Conservation (phyloP, 2,888 invertebrate species). For the Drosophila incognita region DNA sequence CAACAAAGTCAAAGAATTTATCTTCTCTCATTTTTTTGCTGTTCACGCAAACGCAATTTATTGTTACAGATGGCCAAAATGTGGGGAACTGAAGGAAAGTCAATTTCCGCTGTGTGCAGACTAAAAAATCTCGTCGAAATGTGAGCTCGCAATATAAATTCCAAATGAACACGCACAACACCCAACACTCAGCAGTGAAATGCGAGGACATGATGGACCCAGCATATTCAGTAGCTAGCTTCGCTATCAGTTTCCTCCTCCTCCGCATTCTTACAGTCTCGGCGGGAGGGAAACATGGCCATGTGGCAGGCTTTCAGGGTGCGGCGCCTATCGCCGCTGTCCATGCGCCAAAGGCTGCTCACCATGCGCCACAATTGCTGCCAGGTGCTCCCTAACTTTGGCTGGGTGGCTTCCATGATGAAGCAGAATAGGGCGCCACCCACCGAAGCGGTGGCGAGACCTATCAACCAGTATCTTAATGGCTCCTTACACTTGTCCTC, state of each 20-base stretch:
- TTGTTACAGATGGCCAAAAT: slow-evolving; percentile 55
- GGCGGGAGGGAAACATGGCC: slow-evolving; percentile 22
- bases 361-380: slow-evolving; percentile 5
- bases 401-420: slow-evolving; percentile 43
- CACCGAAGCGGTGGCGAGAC: slow-evolving; percentile 2
- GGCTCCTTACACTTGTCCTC: slow-evolving; percentile 10
- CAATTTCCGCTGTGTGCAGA: slow-evolving; percentile 49
- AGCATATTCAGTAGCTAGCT: slow-evolving; percentile 7
- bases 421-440: slow-evolving; percentile 40
- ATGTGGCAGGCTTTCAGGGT: slow-evolving; percentile 37
- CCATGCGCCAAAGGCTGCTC: slow-evolving; percentile 28
- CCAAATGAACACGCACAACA: slow-evolving; percentile 11
- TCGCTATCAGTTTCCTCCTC: slow-evolving; percentile 3
- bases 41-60: slow-evolving; percentile 46
- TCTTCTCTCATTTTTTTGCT: slow-evolving; percentile 3
- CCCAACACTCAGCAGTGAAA: background rate
- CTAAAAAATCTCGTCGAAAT: slow-evolving; percentile 41
- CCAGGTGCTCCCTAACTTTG: background rate
- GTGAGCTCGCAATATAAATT: slow-evolving; percentile 47
- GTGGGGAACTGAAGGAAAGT: slow-evolving; percentile 27
- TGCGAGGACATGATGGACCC: slow-evolving; percentile 19
- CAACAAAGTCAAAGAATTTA: slow-evolving; percentile 12
- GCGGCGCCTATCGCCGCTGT: slow-evolving; percentile 19
- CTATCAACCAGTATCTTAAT: slow-evolving; percentile 20
- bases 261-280: background rate